phyloP scores from a whole-genome alignment of 1,140 invertebrate genomes.

The Drosophila trapezifrons region DNA sequence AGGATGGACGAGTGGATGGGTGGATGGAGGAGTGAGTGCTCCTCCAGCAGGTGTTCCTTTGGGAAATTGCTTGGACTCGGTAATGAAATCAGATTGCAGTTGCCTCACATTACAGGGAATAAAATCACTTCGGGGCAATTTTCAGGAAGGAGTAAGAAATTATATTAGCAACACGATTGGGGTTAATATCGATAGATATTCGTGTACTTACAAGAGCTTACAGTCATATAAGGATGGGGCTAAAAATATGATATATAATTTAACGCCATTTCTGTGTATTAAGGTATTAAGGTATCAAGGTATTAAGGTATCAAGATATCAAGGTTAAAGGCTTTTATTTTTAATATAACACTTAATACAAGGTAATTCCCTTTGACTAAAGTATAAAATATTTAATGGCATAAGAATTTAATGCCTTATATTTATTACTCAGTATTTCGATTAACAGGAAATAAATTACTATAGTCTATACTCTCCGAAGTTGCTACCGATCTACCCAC shows the following conservation, averaged over 20 bases:
- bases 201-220: neutral
- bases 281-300: no score
- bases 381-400: no score
- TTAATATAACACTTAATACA: no score
- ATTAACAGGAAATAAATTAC: neutral
- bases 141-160: conserved; percentile 12
- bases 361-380: no score
- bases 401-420: neutral
- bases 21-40: neutral
- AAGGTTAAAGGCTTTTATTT: no score
- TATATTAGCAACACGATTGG: conserved; percentile 20
- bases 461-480: no score
- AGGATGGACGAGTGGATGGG: neutral
- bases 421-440: neutral
- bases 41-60: conserved; percentile 40
- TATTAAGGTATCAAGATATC: no score
- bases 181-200: conserved; percentile 20
- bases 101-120: conserved; percentile 22
- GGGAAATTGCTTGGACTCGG: conserved; percentile 33
- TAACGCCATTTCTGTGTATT: no score
- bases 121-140: conserved; percentile 3
- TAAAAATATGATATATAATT: conserved; percentile 1
- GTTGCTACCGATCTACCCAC: conserved; percentile 10
- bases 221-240: neutral
- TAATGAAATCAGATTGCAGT: conserved; percentile 46